phyloP scores from a whole-genome alignment of 2,113 vertebrate species.

The Xenopus laevis region DNA sequence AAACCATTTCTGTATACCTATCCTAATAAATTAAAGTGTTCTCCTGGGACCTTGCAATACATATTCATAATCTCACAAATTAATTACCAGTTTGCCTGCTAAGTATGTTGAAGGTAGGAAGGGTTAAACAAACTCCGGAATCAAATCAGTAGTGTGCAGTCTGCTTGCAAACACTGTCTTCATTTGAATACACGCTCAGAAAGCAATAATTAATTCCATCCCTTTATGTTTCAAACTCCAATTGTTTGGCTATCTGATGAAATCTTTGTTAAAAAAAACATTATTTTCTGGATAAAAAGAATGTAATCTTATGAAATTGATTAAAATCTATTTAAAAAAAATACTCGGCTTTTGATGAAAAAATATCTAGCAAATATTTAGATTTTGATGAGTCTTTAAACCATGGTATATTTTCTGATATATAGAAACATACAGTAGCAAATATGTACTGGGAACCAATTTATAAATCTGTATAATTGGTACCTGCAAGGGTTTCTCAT shows the following conservation, averaged over 20 bases:
- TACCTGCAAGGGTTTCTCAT: no score
- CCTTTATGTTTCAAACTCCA: constrained; percentile 2
- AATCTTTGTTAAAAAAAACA: background rate
- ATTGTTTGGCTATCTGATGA: constrained; percentile 31
- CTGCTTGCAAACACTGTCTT: constrained; percentile 29
- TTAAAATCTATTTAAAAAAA: background rate
- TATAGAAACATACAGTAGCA: no score
- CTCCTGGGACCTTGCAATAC: constrained; percentile 7
- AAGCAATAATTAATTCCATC: constrained; percentile 24
- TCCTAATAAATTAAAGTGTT: constrained; percentile 29
- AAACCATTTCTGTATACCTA: constrained; percentile 4
- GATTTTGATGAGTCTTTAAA: no score
- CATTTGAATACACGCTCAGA: constrained; percentile 35
- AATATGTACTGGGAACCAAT: no score
- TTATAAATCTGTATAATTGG: no score
- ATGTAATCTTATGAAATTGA: background rate
- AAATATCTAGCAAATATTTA: no score
- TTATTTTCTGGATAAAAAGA: background rate
- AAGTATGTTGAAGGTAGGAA: background rate
- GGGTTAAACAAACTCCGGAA: constrained; percentile 15
- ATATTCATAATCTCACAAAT: constrained; percentile 34
- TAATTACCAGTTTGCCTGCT: constrained; percentile 16
- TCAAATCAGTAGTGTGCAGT: background rate
- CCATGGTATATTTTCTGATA: no score
- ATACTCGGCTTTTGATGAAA: no score